Evolutionary conservation across 2,888 invertebrate genomes (phyloP).

Genomic region (Drosophila trichaetosa): DNA sequence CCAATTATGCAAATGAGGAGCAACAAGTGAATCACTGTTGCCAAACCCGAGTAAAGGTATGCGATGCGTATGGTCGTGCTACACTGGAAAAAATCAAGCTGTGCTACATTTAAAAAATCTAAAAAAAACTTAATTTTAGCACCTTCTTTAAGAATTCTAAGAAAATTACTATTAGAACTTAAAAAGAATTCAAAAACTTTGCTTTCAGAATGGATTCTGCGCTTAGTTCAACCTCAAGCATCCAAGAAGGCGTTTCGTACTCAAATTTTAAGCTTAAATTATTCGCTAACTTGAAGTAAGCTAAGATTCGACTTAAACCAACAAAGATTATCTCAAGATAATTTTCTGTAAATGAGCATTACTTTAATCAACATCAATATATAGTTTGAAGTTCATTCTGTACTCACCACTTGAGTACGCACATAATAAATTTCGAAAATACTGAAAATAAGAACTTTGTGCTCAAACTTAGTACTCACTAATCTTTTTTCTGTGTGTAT

Average conservation of each 20-base stretch:
- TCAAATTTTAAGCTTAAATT: background rate
- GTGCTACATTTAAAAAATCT: too few relatives aligned
- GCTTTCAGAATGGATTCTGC: background rate
- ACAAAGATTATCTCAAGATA: rapidly evolving
- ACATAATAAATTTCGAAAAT: background rate
- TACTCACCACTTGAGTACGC: background rate
- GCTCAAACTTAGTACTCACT: background rate
- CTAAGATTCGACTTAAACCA: background rate
- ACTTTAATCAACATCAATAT: rapidly evolving
- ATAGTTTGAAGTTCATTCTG: background rate
- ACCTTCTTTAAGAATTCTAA: background rate
- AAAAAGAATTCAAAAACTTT: background rate
- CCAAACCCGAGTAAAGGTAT: conserved; percentile 31
- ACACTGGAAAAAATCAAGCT: background rate
- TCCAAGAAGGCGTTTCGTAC: background rate
- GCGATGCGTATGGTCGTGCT: background rate
- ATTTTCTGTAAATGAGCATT: rapidly evolving
- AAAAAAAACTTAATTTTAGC: background rate
- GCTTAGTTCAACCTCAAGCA: rapidly evolving
- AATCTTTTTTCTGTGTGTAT: background rate
- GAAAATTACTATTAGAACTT: background rate
- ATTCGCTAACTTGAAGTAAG: background rate
- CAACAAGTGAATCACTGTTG: conserved; percentile 69
- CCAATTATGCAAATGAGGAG: conserved; percentile 63
- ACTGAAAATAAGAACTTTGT: background rate